Percentiles rank a stretch among this genome's conserved stretches.
Conservation (phyloP, 2,797 vertebrate genomes). For the Bryconaethiops microstoma region DNA sequence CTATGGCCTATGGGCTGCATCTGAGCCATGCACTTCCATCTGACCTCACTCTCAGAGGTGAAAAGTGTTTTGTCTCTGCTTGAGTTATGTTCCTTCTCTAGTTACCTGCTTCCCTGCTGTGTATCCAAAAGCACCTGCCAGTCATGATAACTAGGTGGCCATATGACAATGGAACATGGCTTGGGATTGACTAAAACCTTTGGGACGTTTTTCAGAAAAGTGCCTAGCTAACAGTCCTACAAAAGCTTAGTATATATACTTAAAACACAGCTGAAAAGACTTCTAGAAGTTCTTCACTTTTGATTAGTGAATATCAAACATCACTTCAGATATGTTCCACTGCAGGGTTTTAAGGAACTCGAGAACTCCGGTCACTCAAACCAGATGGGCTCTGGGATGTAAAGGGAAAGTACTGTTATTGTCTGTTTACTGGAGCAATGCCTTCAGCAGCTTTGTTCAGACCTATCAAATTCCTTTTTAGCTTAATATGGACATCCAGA, state of each 20-base stretch:
- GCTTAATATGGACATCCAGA: slow-evolving; percentile 12
- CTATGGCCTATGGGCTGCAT: not conserved
- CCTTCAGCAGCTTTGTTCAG: not conserved
- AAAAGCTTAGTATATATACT: not conserved
- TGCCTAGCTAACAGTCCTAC: slow-evolving; percentile 4
- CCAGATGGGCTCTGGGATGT: not conserved
- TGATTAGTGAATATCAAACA: not conserved
- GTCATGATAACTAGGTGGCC: slow-evolving; percentile 29
- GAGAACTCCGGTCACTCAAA: no score
- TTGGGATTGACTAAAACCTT: not conserved
- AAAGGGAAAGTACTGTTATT: not conserved
- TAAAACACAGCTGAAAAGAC: not conserved
- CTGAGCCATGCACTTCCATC: slow-evolving; percentile 25
- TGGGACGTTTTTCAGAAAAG: slow-evolving; percentile 12
- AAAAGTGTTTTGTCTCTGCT: slow-evolving; percentile 41
- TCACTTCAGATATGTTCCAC: not conserved
- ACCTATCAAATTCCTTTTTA: not conserved
- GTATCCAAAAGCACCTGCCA: slow-evolving; percentile 38
- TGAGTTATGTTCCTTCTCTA: slow-evolving; percentile 45
- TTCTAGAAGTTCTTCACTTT: not conserved
- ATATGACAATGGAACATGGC: not conserved
- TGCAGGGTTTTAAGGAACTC: not conserved
- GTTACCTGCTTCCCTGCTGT: slow-evolving; percentile 44
- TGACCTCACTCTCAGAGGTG: slow-evolving; percentile 18
- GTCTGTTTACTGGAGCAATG: not conserved